Evolutionary conservation across 2,113 vertebrate genomes (phyloP).

Genomic region (Sardina pilchardus): DNA sequence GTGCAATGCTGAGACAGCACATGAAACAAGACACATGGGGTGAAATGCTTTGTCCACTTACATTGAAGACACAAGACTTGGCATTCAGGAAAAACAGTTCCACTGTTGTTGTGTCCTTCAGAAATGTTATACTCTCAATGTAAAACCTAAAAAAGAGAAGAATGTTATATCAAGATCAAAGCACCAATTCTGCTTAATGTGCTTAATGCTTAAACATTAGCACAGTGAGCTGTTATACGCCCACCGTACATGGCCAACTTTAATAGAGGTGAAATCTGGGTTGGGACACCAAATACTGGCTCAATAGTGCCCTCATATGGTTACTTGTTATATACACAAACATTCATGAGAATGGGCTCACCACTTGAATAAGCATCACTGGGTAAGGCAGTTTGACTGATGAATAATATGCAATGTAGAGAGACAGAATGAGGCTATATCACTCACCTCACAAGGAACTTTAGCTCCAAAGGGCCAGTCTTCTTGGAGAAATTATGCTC

Average conservation of each 20-base stretch:
- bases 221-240: neutral
- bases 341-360: neutral
- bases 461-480: conserved; percentile 77
- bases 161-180: neutral
- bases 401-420: neutral
- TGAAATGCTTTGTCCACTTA: conserved; percentile 67
- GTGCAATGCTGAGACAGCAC: neutral
- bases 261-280: neutral
- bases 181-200: neutral
- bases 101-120: conserved; percentile 93
- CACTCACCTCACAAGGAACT: conserved; percentile 89
- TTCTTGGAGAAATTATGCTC: conserved; percentile 94
- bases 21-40: neutral
- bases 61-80: conserved; percentile 89
- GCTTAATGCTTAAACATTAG: neutral
- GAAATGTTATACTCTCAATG: conserved; percentile 90
- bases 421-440: neutral
- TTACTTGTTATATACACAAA: neutral
- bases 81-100: conserved; percentile 98
- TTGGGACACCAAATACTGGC: conserved; percentile 24
- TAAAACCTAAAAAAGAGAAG: conserved; percentile 84
- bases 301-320: conserved; percentile 67
- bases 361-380: neutral
- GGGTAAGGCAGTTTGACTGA: neutral
- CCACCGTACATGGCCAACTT: neutral